A percentile compares a stretch with the other conserved stretches of the same genome.
These are phyloP conservation scores for human DNA, from an alignment of 2,113 vertebrate species.

Conservation along the genomic window DNA sequence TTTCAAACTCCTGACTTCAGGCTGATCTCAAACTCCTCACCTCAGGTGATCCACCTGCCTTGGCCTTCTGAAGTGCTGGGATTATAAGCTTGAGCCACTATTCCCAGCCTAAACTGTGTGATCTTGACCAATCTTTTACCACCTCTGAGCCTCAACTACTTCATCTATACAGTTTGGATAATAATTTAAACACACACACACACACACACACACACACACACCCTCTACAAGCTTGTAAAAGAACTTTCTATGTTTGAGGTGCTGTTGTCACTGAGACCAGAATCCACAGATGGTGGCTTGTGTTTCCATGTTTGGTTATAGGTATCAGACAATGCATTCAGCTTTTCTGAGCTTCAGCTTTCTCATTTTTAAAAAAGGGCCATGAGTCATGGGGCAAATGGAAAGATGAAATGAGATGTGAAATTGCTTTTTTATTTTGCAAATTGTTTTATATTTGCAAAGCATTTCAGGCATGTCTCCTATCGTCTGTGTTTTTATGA, in stretches of 20 bases:
- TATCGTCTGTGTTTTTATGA: conserved; percentile 32
- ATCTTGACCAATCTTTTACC: not conserved
- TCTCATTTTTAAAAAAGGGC: not conserved
- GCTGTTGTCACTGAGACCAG: not conserved
- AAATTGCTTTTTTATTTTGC: conserved; percentile 61
- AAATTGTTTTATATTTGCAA: conserved; percentile 32
- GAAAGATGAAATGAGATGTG: conserved; percentile 52
- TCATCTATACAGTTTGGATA: not conserved
- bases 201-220: too few relatives aligned
- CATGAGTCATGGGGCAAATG: conserved; percentile 33
- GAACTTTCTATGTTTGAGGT: not conserved
- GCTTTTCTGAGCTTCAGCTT: conserved; percentile 9
- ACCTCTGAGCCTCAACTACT: not conserved
- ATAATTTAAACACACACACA: not conserved
- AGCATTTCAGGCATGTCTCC: conserved; percentile 43
- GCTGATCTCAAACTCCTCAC: too few relatives aligned
- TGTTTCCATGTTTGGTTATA: not conserved
- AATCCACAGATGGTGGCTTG: too few relatives aligned
- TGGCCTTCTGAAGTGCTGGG: too few relatives aligned
- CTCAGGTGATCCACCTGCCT: too few relatives aligned
- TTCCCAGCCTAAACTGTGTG: not conserved
- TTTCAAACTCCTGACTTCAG: too few relatives aligned
- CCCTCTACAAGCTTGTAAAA: not conserved
- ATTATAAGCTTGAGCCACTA: too few relatives aligned
- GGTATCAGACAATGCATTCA: not conserved